A percentile compares a stretch with the other conserved stretches of the same genome.
phyloP scores from a whole-genome alignment of 2,888 invertebrate genomes.

The Sialis fuliginosa region DNA sequence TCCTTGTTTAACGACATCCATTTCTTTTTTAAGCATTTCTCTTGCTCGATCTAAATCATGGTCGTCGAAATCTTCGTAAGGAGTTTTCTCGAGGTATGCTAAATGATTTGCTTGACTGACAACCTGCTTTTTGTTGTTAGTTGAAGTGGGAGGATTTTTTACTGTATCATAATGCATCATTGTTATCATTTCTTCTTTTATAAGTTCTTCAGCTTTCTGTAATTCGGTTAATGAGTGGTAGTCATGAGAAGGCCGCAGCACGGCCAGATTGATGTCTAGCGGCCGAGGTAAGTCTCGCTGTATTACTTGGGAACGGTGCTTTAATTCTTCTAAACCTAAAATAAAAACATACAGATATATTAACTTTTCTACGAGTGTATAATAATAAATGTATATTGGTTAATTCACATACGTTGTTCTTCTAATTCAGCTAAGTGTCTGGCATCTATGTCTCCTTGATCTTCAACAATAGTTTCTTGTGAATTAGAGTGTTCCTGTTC shows the following conservation, averaged over 20 bases:
- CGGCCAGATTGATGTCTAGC: conserved; percentile 65
- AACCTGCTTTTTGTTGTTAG: conserved; percentile 30
- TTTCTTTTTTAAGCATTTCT: conserved; percentile 55
- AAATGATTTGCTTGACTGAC: conserved; percentile 50
- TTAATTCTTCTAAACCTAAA: conserved; percentile 44
- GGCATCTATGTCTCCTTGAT: conserved; percentile 74
- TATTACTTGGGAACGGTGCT: conserved; percentile 67
- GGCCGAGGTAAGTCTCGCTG: conserved; percentile 76
- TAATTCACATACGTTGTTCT: conserved; percentile 33
- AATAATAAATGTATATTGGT: background rate
- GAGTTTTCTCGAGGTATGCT: conserved; percentile 71
- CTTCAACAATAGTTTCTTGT: conserved; percentile 37
- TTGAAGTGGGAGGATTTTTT: conserved; percentile 44
- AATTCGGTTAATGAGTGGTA: conserved; percentile 67
- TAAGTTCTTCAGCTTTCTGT: conserved; percentile 89
- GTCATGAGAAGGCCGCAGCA: conserved; percentile 58
- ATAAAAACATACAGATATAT: background rate
- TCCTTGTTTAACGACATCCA: conserved; percentile 76
- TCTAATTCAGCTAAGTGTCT: conserved; percentile 47
- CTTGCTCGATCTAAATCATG: conserved; percentile 51
- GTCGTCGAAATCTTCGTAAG: conserved; percentile 54
- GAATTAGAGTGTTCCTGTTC: conserved; percentile 24
- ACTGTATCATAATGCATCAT: conserved; percentile 86
- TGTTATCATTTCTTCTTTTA: conserved; percentile 90
- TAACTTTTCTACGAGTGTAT: background rate